Evolutionary conservation across 1,140 invertebrate genomes (phyloP), one percentile per base, ranked within the genome.

Genomic region (Drosophila fuyamai): DNA sequence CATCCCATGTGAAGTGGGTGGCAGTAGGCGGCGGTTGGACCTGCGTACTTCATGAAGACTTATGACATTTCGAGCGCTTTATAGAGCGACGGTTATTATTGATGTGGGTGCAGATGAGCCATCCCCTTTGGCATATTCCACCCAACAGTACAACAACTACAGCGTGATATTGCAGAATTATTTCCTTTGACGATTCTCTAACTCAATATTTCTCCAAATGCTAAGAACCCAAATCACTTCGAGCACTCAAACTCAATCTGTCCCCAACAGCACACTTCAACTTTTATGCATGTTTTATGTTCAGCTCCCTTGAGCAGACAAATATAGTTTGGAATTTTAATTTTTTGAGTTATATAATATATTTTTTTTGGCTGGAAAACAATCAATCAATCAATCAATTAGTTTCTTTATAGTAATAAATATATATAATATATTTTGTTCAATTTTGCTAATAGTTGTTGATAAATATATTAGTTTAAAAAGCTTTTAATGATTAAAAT

Each of bases 31-130:
- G 54, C 38, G 44, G 1, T 44, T 43, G 65, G 59, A 65, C 58
- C 47, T 81, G 72, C 72, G 62, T 76, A 81, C 72, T 76, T 61
- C 58, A 76, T 74, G 79, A 68, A 68, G 70, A 55, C 74, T 78
- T 81, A 66, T 83, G 80, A 63, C 75, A 56, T 73, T 82, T 66
- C 50, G 35, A 63, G 54, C 67, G 75, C 29, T 57, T 62, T 43
- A 47, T 13, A 12, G 29, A 44, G 58, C 60, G 32, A 41, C 60
- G 38, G 29, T 23, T 46, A 38, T 54, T 65, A 68, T 46, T 38
- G 23, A 57, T 66, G 44, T 27, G 46, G 12, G 36, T 62, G 27
- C 50, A 36, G 54, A 7, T 51, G 55, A 10, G 18, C 14, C 29
- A 13, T 18, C 56, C 32, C 23, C 55, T 18, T 29, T 27, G 62